Evolutionary conservation across 2,888 invertebrate species (phyloP), one percentile per base, ranked within the genome.

Genomic region (Hipparchia sbordonii): DNA sequence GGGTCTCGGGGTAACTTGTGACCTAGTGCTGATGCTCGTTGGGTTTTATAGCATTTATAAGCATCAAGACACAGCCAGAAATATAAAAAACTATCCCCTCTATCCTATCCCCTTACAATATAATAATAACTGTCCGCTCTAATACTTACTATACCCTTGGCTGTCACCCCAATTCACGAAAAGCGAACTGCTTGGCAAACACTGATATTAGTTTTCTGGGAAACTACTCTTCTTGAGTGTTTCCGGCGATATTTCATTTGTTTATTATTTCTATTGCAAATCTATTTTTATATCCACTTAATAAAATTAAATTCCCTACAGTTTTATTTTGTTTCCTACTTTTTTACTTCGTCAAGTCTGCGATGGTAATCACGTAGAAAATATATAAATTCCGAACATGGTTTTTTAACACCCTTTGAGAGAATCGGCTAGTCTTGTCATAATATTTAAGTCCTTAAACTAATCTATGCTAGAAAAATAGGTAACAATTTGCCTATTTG

Each of bases 171-270:
- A 89, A 89, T 91, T 87, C 87, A 81, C 80, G 83, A 85, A 89
- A 90, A 86, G 89, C 86, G 89, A 86, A 85, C 88, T 89, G 89
- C 85, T 91, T 91, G 90, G 89, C 90, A 91, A 91, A 91, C 88
- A 91, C 84, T 85, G 91, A 90, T 91, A 91, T 91, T 90, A 90
- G 89, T 89, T 91, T 88, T 85, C 85, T 87, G 80, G 84, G 85
- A 88, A 88, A 90, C 85, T 89, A 90, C 88, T 91, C 81, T 81
- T 80, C 86, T 84, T 87, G 85, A 91, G 90, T 91, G 88, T 87
- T 89, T 89, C 85, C 83, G 82, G 86, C 85, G 87, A 89, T 89
- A 89, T 90, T 86, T 91, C 87, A 87, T 86, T 81, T 77, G 75
- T 73, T 75, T 78, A 79, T 77, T 81, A 75, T 74, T 76, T 76